These are phyloP conservation scores for Coregonus clupeaformis DNA, from an alignment of 2,113 vertebrate species.

Conservation along the genomic window DNA sequence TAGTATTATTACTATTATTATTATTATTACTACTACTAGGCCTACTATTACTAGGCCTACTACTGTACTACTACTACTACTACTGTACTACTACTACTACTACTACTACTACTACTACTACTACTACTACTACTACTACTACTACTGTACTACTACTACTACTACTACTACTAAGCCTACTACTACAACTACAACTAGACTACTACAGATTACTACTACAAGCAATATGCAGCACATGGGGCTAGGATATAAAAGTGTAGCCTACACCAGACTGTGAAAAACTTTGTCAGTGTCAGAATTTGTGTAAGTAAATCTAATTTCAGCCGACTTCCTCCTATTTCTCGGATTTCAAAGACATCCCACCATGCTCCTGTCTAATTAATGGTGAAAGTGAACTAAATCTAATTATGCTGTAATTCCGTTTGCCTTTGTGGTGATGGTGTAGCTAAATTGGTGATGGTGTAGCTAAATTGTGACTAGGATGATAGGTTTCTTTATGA, in stretches of 20 bases:
- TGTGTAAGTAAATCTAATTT: conserved; percentile 77
- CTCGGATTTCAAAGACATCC: conserved; percentile 78
- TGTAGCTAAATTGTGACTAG: conserved; percentile 14
- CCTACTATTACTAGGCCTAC: not conserved
- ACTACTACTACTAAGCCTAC: not conserved
- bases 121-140: not conserved
- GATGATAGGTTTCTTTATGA: conserved; percentile 21
- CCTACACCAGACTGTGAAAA: not conserved
- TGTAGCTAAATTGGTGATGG: conserved; percentile 21
- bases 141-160: not conserved
- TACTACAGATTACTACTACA: too few relatives aligned
- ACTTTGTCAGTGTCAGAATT: conserved; percentile 24
- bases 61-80: too few relatives aligned
- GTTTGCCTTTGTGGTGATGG: conserved; percentile 66
- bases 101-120: too few relatives aligned
- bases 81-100: too few relatives aligned
- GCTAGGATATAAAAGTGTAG: conserved; percentile 1
- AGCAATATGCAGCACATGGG: not conserved
- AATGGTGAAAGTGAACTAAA: conserved; percentile 83
- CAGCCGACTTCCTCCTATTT: conserved; percentile 75
- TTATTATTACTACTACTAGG: not conserved
- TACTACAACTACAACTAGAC: too few relatives aligned
- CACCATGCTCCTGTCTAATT: conserved; percentile 78
- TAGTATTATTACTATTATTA: not conserved
- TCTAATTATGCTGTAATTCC: conserved; percentile 83